Evolutionary conservation across 2,888 invertebrate species (phyloP).

Genomic region (Leucophenga montana): DNA sequence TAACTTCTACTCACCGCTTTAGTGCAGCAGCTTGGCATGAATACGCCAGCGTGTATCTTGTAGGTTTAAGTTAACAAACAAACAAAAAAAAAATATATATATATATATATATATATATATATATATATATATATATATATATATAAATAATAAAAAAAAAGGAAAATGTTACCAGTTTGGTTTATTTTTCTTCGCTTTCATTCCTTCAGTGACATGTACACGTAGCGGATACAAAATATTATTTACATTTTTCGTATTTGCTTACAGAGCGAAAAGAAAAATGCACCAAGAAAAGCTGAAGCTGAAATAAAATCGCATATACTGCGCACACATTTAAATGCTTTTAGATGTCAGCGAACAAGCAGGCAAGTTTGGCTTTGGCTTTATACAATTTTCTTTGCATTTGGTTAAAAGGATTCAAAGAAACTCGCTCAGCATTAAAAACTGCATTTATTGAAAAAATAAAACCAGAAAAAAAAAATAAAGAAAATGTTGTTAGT

Average conservation of each 20-base stretch:
- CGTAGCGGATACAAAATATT: conserved; percentile 13
- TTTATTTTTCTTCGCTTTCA: conserved; percentile 27
- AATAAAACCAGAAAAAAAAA: no score
- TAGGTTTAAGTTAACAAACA: conserved; percentile 55
- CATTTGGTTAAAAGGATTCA: conserved; percentile 17
- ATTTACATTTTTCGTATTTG: conserved; percentile 14
- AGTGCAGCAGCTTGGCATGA: not conserved
- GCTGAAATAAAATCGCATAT: not conserved
- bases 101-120: no score
- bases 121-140: no score
- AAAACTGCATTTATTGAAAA: conserved; percentile 1
- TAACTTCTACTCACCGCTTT: not conserved
- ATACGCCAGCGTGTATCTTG: conserved; percentile 26
- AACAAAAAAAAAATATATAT: not conserved
- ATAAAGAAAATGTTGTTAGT: no score
- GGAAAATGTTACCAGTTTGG: conserved; percentile 41
- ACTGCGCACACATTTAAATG: conserved; percentile 20
- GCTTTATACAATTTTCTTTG: conserved; percentile 19
- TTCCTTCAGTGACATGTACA: conserved; percentile 10
- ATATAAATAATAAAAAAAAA: no score
- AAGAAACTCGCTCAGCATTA: not conserved
- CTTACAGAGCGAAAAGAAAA: not conserved
- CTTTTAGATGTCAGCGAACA: conserved; percentile 24
- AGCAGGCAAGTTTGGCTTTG: conserved; percentile 17
- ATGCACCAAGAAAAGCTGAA: not conserved